A percentile compares a stretch with the other conserved stretches of the same genome.
phyloP scores from a whole-genome alignment of 1,140 invertebrate species.

The Zaprionus davidi region DNA sequence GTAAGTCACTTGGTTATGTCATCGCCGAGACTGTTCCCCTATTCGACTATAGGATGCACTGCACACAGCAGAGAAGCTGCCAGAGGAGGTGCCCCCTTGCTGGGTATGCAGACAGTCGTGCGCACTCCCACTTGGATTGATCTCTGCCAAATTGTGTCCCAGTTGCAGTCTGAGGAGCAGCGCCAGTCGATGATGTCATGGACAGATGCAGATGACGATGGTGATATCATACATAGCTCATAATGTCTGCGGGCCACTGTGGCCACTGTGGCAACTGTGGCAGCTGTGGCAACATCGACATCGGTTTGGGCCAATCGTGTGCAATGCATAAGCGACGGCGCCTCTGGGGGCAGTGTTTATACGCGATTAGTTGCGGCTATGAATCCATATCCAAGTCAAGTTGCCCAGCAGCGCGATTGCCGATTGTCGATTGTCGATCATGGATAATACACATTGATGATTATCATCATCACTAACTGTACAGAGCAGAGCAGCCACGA shows the following conservation, averaged over 20 bases:
- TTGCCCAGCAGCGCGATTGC: constrained; percentile 15
- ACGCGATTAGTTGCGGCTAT: constrained; percentile 37
- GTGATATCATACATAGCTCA: constrained; percentile 39
- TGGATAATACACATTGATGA: constrained; percentile 11
- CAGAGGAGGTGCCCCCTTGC: neutral
- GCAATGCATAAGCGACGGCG: constrained; percentile 38
- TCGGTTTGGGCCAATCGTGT: neutral
- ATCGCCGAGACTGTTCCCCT: neutral
- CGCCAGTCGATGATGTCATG: constrained; percentile 45
- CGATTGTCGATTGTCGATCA: constrained; percentile 11
- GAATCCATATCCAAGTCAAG: constrained; percentile 29
- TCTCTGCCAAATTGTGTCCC: constrained; percentile 11
- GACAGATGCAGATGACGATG: neutral
- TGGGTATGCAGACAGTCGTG: neutral
- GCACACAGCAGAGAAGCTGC: too few species aligned
- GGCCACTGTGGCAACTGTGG: neutral
- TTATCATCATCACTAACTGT: constrained; percentile 24
- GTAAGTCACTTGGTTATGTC: neutral
- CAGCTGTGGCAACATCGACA: neutral
- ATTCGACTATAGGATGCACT: too few species aligned
- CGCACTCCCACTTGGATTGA: neutral
- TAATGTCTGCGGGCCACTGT: constrained; percentile 1
- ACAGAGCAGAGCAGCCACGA: neutral
- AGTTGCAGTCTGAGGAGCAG: constrained; percentile 22
- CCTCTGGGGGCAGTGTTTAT: constrained; percentile 34